Evolutionary conservation across 1,140 invertebrate species (phyloP), one percentile per base, ranked within the genome.

Genomic region (Eumeta japonica): DNA sequence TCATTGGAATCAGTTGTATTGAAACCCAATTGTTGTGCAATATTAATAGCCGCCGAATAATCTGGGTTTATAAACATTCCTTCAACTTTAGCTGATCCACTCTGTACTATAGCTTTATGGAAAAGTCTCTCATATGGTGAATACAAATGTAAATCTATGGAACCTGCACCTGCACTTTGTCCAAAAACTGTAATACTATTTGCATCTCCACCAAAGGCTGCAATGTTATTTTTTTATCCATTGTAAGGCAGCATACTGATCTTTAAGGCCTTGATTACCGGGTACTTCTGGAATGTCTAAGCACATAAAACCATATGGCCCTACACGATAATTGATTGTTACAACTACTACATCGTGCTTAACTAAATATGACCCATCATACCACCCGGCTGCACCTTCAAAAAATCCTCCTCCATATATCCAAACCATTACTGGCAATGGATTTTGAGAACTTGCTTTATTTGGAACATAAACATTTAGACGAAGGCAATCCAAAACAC

Each of bases 221-320:
- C 74, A 49, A 82, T 84, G 52, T 89, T 83, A 39, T 83, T 64
- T 43, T 48, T 80, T 71, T 1, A 86, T 68, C 84, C 84, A 88
- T 47, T 77, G 63, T 1, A 87, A 58, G 1, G 85, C 86, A 27
- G 82, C 43, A 5, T 77, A 58, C 63, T 88, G 85, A 54, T 90
- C 88, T 70, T 85, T 81, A 30, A 88, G 55, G 0, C 81, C 86
- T 28, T 81, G 82, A 49, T 89, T 89, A 2, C 86, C 87, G 3
- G 84, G 80, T 2, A 86, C 64, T 41, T 85, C 79, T 28, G 76
- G 58, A 12, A 76, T 79, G 10, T 81, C 79, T 2, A 80, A 81
- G 45, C 84, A 85, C 27, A 90, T 60, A 52, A 89, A 91, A 10
- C 83, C 82, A 40, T 83, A 61, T 0, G 78, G 60, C 3, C 83